Percentiles rank a stretch among this genome's conserved stretches.
Evolutionary conservation across 1,140 invertebrate genomes (phyloP).

Genomic region (Probaryconus sp.): DNA sequence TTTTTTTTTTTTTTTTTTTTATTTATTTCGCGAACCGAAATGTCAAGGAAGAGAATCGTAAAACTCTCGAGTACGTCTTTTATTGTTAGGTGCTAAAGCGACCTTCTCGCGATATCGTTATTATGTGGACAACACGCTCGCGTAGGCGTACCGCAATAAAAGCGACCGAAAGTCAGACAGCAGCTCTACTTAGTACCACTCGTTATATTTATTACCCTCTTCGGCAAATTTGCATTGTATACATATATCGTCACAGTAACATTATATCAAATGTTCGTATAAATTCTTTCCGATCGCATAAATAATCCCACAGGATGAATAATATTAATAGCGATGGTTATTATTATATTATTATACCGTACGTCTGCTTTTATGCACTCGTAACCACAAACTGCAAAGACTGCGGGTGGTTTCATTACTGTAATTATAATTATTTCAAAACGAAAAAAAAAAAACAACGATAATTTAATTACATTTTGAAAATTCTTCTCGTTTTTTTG

Average conservation of each 20-base stretch:
- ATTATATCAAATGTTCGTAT: neutral
- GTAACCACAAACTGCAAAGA: too few relatives aligned
- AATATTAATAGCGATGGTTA: too few relatives aligned
- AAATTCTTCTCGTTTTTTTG: too few relatives aligned
- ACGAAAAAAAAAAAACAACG: too few relatives aligned
- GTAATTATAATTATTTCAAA: too few relatives aligned
- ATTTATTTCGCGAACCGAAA: slow-evolving; percentile 4
- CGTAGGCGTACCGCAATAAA: slow-evolving; percentile 66
- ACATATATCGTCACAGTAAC: slow-evolving; percentile 4
- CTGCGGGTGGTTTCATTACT: too few relatives aligned
- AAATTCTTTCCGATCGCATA: too few relatives aligned
- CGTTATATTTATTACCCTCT: slow-evolving; percentile 16
- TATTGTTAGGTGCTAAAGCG: slow-evolving; percentile 63
- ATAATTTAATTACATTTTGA: too few relatives aligned
- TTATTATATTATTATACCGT: too few relatives aligned
- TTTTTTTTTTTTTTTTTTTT: too few relatives aligned
- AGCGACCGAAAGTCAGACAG: slow-evolving; percentile 67
- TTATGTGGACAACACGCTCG: slow-evolving; percentile 53
- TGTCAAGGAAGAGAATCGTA: slow-evolving; percentile 56
- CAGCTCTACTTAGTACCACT: slow-evolving; percentile 62
- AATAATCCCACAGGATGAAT: too few relatives aligned
- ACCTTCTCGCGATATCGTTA: slow-evolving; percentile 69
- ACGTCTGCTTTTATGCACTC: too few relatives aligned
- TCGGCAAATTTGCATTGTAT: slow-evolving; percentile 8
- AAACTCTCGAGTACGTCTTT: slow-evolving; percentile 69